A percentile compares a stretch with the other conserved stretches of the same genome.
Conservation (phyloP, 2,797 vertebrate genomes). For the Characodon lateralis region DNA sequence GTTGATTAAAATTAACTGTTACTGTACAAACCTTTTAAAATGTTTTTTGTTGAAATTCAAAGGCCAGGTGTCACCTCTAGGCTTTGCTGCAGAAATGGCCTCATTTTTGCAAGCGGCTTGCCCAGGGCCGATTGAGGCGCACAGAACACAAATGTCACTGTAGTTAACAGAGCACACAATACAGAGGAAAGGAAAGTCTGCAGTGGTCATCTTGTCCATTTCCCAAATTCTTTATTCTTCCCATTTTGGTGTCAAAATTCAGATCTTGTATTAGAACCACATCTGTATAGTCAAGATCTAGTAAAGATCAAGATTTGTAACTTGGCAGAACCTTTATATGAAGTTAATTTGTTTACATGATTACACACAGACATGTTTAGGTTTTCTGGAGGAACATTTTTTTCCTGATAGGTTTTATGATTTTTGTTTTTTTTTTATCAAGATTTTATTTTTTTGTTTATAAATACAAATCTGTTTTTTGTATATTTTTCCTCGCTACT, state of each 20-base stretch:
- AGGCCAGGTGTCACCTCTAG: slow-evolving; percentile 36
- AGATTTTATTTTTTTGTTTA: neutral
- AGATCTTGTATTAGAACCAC: neutral
- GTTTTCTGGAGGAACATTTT: no score
- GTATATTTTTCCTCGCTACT: neutral
- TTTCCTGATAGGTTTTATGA: no score
- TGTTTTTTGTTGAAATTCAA: slow-evolving; percentile 11
- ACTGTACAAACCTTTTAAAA: slow-evolving; percentile 6
- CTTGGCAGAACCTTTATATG: neutral
- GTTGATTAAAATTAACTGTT: slow-evolving; percentile 7
- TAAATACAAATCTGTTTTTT: neutral
- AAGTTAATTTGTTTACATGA: neutral
- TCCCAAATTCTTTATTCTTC: neutral
- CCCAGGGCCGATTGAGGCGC: slow-evolving; percentile 20
- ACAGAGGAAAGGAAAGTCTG: neutral
- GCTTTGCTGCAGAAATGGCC: slow-evolving; percentile 30
- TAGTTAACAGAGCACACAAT: slow-evolving; percentile 10
- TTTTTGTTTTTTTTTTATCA: neutral
- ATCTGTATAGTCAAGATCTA: neutral
- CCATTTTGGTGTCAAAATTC: neutral
- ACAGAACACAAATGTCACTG: slow-evolving; percentile 38
- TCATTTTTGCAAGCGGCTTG: slow-evolving; percentile 1
- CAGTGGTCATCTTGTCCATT: neutral
- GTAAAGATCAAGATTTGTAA: neutral
- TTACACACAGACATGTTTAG: neutral